Base-by-base conservation (phyloP, 2,113 vertebrate genomes). In the Sakesphorus luctuosus region DNA sequence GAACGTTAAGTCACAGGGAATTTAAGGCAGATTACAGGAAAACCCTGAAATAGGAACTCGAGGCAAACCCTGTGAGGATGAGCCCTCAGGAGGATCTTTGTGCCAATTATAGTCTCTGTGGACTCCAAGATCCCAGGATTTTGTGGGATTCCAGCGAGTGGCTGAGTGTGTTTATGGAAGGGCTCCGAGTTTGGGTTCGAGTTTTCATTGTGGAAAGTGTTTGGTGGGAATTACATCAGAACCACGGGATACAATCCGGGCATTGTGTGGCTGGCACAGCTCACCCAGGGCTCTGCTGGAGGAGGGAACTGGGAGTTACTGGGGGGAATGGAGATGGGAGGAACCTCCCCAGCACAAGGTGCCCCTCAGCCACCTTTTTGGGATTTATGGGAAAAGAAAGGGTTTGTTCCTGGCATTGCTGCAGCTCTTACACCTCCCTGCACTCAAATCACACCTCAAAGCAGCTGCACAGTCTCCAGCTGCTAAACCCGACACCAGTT, bases 201-300 rank as follows among this genome's bases (percentile, higher is more conserved):
- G 62, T 84, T 96, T 91, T 89, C 88, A 50, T 69, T 68, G 95
- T 81, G 81, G 68, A 84, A 79, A 72, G 81, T 0, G 21, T 93
- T 96, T 71, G 88, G 80, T 73, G 85, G 81, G 89, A 92, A 95
- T 93, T 12, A 96, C 85, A 90, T 95, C 95, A 96, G 85, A 89
- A 76, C 76, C 74, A 3, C 89, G 40, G 44, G 73, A 36, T 25
- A 92, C 93, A 96, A 84, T 87, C 23, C 9, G 1, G 26, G 36
- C 88, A 72, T 95, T 95, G 91, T 95, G 18, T 0, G 3, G 81
- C 36, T 35, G 12, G 84, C 80, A 4, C 1, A 7, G 46, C 85
- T 53, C 19, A 35, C 86, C 69, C 36, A 5, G 16, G 2, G 28
- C 74, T 28, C 3, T 28, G 3, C 69, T 50, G 75, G 62, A 53